Evolutionary conservation across 2,797 vertebrate genomes (phyloP).

Genomic region (Myiotriccus ornatus): DNA sequence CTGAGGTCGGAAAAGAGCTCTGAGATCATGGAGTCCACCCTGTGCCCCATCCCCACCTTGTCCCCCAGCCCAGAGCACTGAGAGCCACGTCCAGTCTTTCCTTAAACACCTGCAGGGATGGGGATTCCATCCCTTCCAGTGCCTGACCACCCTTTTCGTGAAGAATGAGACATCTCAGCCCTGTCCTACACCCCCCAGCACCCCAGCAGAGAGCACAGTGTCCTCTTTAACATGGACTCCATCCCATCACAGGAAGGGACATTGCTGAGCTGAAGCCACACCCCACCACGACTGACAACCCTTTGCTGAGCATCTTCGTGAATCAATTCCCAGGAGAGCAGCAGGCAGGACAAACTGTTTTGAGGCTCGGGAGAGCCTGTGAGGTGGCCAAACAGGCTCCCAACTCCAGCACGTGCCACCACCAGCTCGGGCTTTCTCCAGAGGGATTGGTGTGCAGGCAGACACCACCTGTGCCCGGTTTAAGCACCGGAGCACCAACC

Average conservation of each 20-base stretch:
- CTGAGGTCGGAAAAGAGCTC: neutral
- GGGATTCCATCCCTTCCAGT: neutral
- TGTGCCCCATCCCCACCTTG: neutral
- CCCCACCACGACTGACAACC: conserved; percentile 73
- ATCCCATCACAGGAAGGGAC: conserved; percentile 47
- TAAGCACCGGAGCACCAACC: conserved; percentile 75
- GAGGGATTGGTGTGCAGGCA: conserved; percentile 75
- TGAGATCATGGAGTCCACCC: neutral
- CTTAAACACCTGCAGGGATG: neutral
- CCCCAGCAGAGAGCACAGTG: conserved; percentile 56
- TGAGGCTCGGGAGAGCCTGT: conserved; percentile 73
- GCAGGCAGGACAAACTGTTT: conserved; percentile 71
- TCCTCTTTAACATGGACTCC: conserved; percentile 73
- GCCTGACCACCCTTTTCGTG: neutral
- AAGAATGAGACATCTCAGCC: conserved; percentile 67
- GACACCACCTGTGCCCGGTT: conserved; percentile 73
- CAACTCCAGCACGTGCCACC: conserved; percentile 75
- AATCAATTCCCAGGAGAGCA: conserved; percentile 65
- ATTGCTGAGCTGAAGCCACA: conserved; percentile 54
- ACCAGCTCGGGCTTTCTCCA: conserved; percentile 68
- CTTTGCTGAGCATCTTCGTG: conserved; percentile 73
- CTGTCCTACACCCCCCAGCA: conserved; percentile 75
- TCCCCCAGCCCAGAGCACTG: neutral
- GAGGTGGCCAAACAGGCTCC: conserved; percentile 73
- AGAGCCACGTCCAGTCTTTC: neutral